phyloP scores from a whole-genome alignment of 2,888 invertebrate genomes.

The Monochamus alternatus region DNA sequence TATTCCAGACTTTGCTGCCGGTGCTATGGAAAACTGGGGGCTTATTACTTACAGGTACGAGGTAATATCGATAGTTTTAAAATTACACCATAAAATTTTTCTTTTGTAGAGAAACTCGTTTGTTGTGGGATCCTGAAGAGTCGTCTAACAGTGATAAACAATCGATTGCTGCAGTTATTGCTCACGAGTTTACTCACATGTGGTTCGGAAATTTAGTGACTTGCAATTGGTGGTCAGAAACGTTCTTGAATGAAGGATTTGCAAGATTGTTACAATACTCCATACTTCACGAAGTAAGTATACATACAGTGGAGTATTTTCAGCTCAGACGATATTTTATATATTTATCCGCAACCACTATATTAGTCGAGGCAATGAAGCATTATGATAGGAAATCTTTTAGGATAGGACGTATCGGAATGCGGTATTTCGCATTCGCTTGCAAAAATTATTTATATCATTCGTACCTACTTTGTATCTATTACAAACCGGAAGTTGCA shows the following conservation, averaged over 20 bases:
- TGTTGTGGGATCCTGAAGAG: conserved; percentile 71
- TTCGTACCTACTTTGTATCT: no score
- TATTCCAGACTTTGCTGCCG: conserved; percentile 30
- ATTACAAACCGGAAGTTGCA: no score
- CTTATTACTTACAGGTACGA: conserved; percentile 30
- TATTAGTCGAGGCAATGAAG: no score
- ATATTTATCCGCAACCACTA: no score
- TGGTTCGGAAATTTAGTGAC: conserved; percentile 90
- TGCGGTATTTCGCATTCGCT: no score
- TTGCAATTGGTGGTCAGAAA: conserved; percentile 83
- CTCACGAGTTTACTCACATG: conserved; percentile 88
- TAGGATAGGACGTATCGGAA: no score
- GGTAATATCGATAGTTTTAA: no score
- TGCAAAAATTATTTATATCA: no score
- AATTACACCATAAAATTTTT: background rate
- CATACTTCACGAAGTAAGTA: conserved; percentile 50
- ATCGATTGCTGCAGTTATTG: conserved; percentile 78
- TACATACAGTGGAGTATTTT: background rate
- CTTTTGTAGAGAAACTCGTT: conserved; percentile 73
- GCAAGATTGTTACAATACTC: conserved; percentile 84
- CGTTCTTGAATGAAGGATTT: conserved; percentile 86
- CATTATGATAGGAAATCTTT: no score
- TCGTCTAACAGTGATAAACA: conserved; percentile 77
- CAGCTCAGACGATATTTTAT: no score
- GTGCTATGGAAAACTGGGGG: conserved; percentile 39